Evolutionary conservation across 2,113 vertebrate genomes (phyloP), one percentile per base, ranked within the genome.

Genomic region (Empidonax alnorum): DNA sequence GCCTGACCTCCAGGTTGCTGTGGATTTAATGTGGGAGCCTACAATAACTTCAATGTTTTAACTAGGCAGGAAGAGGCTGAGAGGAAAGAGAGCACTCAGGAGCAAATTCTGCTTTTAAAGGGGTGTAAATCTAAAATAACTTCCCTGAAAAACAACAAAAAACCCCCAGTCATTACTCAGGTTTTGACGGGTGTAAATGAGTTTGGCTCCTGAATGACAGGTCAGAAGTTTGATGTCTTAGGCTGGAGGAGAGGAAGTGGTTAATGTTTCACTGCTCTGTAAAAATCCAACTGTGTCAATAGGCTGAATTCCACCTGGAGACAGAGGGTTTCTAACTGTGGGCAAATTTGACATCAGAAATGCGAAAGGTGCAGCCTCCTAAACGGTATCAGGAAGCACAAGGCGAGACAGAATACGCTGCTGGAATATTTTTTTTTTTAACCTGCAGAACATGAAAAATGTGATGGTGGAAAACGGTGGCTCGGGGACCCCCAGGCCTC

Each of bases 201-300:
- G 28, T 37, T 47, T 86, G 72, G 37, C 73, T 87, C 31, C 50
- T 62, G 50, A 83, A 47, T 35, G 56, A 78, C 68, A 80, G 61
- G 68, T 92, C 28, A 81, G 55, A 81, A 65, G 71, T 56, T 42
- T 76, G 89, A 33, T 84, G 78, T 25, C 72, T 39, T 47, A 30
- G 56, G 72, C 47, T 44, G 47, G 31, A 90, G 47, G 31, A 84
- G 56, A 30, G 76, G 88, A 96, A 93, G 85, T 2, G 4, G 88
- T 88, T 94, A 94, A 94, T 41, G 46, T 79, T 90, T 92, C 80
- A 65, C 41, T 0, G 0, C 1, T 3, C 84, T 5, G 5, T 89
- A 92, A 94, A 96, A 95, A 89, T 7, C 90, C 96, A 96, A 92
- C 90, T 93, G 85, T 96, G 85, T 90, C 94, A 96, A 96, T 14